Percentiles rank a stretch among this genome's conserved stretches.
These are phyloP conservation scores for Dryas iulia DNA, from an alignment of 1,140 invertebrate species.

Conservation along the genomic window DNA sequence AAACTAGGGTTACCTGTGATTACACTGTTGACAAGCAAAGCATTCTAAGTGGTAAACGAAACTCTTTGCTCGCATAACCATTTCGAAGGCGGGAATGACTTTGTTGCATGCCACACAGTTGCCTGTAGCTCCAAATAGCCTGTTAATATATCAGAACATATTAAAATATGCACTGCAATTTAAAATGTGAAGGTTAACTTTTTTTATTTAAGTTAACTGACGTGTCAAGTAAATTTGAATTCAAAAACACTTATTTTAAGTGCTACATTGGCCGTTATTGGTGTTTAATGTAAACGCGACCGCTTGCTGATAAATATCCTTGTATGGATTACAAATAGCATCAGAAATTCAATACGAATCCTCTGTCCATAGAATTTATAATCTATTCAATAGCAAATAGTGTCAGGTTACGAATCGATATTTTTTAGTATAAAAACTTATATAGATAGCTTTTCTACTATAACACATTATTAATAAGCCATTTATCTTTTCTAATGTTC, in stretches of 20 bases:
- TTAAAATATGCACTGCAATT: constrained; percentile 15
- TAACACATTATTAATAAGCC: neutral
- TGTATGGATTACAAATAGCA: constrained; percentile 33
- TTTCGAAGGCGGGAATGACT: constrained; percentile 97
- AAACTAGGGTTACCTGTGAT: constrained; percentile 88
- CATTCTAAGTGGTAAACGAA: constrained; percentile 98
- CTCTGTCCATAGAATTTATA: constrained; percentile 29
- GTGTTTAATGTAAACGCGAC: constrained; percentile 26
- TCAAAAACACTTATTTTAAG: constrained; percentile 23
- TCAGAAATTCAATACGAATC: constrained; percentile 33
- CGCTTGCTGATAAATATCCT: constrained; percentile 30
- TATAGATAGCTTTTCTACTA: neutral
- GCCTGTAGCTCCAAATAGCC: constrained; percentile 95
- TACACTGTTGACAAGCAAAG: constrained; percentile 97
- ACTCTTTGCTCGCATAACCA: constrained; percentile 97
- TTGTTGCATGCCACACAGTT: constrained; percentile 96
- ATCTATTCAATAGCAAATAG: constrained; percentile 24
- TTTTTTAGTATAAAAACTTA: constrained; percentile 10
- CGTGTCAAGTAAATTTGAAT: constrained; percentile 13
- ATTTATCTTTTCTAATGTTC: neutral
- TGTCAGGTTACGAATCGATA: constrained; percentile 21
- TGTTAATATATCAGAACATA: constrained; percentile 54
- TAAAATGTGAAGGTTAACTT: constrained; percentile 6
- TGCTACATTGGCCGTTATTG: constrained; percentile 23
- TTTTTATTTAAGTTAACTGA: constrained; percentile 11